Conservation (phyloP, 2,113 vertebrate genomes). For the Coreoperca whiteheadi region DNA sequence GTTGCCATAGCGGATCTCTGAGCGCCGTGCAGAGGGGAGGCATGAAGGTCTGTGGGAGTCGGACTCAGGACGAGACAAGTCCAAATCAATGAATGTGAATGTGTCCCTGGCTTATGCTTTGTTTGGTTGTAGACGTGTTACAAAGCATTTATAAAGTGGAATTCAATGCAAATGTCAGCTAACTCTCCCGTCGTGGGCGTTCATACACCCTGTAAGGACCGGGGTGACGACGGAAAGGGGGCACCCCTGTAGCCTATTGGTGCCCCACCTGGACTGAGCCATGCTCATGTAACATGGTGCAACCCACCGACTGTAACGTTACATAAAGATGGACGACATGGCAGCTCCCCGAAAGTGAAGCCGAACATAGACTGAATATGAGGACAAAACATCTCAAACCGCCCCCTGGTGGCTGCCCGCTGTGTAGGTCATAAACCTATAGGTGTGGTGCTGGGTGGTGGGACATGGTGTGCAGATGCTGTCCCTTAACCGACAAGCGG, state of each 20-base stretch:
- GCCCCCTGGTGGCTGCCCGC: no score
- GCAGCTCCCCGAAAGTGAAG: no score
- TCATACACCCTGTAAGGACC: neutral
- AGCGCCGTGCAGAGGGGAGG: constrained; percentile 48
- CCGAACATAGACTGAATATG: no score
- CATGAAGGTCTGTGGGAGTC: constrained; percentile 29
- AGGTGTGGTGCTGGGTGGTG: no score
- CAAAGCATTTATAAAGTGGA: neutral
- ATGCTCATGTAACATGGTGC: no score
- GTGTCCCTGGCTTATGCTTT: neutral
- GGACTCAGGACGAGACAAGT: constrained; percentile 5
- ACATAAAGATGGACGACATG: no score
- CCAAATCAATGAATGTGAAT: neutral
- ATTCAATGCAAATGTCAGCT: neutral
- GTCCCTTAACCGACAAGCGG: no score
- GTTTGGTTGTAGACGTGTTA: neutral
- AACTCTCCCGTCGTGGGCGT: neutral
- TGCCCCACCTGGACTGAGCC: no score
- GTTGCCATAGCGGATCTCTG: constrained; percentile 72
- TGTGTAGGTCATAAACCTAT: no score
- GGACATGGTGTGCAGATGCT: no score
- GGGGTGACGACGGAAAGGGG: neutral
- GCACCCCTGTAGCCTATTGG: neutral
- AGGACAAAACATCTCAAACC: no score
- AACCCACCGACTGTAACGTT: no score